phyloP scores from a whole-genome alignment of 2,888 invertebrate genomes.

The Ichneumoninae sp. region DNA sequence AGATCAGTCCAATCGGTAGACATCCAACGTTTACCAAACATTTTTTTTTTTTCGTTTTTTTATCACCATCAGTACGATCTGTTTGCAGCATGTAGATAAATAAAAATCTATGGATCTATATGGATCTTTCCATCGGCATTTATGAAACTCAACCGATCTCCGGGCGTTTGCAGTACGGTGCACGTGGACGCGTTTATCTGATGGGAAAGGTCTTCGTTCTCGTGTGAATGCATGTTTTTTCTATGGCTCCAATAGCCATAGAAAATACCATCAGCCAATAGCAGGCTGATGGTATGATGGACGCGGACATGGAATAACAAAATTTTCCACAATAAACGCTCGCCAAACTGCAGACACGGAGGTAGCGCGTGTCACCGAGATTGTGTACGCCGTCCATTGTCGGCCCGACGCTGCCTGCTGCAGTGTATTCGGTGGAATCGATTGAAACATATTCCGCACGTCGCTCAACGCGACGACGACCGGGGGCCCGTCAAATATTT shows the following conservation, averaged over 20 bases:
- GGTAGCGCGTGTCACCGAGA: conserved; percentile 53
- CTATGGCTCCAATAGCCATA: neutral
- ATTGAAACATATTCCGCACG: conserved; percentile 68
- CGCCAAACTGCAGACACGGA: conserved; percentile 13
- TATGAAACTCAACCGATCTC: neutral
- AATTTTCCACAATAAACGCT: conserved; percentile 41
- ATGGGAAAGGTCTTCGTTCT: neutral
- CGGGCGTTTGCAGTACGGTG: neutral
- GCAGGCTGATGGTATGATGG: neutral
- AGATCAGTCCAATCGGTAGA: too few relatives aligned
- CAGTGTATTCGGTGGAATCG: conserved; percentile 50
- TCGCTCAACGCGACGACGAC: conserved; percentile 40
- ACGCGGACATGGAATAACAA: neutral
- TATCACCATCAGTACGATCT: neutral
- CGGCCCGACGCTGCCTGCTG: neutral
- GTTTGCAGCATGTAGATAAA: neutral
- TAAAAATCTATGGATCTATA: neutral
- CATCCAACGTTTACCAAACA: too few relatives aligned
- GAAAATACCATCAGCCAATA: too few relatives aligned
- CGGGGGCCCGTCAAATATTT: conserved; percentile 53
- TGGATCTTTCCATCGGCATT: neutral
- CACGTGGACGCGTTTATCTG: neutral
- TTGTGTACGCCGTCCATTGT: conserved; percentile 42
- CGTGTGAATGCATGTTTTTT: neutral
- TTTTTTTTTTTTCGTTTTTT: too few relatives aligned